Evolutionary conservation across 2,797 vertebrate genomes (phyloP), one percentile per base, ranked within the genome.

Genomic region (Malurus leucopterus): DNA sequence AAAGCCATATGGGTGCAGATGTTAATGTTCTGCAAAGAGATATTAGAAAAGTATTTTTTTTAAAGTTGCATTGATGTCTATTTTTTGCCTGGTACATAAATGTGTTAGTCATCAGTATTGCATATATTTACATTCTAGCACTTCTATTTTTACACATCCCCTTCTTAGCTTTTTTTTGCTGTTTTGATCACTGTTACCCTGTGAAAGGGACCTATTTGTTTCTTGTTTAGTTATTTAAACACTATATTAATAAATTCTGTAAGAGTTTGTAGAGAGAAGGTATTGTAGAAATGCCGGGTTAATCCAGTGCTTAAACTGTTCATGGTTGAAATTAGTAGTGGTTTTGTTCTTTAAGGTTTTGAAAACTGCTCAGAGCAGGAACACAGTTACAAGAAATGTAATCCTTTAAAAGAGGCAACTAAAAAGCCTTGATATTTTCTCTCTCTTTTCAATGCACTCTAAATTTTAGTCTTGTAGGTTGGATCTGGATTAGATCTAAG

Each of bases 401-500:
- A 85, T 21, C 36, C 40, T 44, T 86, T 59, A 83, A 86, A 80
- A 82, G 21, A 77, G 8, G 4, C 54, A 65, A 16, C 36, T 69
- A 11, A 72, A 93, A 95, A 88, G 18, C 41, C n/a, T 58, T 61
- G 16, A 19, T 84, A 21, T 49, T 88, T 77, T 74, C 49, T 82
- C 79, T 81, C 64, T 30, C 40, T 72, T 90, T 90, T 88, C 57
- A 83, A n/a, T 88, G 34, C 13, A 11, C 24, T 65, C 29, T 29
- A 85, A 34, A 29, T 68, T 78, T 65, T 69, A 55, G 57, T 65
- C 23, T 71, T 82, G 32, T 68, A 74, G 62, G 7, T 38, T 53
- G 44, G 36, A 46, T 90, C 72, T 90, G 43, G 58, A 77, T 90
- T 93, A 77, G 81, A 69, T 92, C 81, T 84, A 84, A 90, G 72